phyloP scores from a whole-genome alignment of 1,140 invertebrate genomes.

The Berghia stephanieae region DNA sequence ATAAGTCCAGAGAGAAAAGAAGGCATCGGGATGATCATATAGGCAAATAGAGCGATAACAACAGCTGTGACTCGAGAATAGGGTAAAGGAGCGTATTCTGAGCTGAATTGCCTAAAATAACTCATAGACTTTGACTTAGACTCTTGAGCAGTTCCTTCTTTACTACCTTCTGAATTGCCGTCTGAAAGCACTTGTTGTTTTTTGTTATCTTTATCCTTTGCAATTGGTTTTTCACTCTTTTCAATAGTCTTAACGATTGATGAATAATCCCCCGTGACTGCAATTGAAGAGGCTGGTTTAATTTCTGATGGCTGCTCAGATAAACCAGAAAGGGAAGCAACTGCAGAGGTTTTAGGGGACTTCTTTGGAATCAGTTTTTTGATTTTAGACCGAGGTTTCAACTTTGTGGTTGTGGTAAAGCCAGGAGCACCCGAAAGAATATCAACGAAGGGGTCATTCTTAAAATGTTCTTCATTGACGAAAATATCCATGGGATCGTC shows the following conservation, averaged over 20 bases:
- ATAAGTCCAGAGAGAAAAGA: conserved; percentile 60
- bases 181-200: too few relatives aligned
- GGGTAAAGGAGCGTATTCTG: conserved; percentile 36
- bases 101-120: not conserved
- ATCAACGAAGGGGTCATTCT: conserved; percentile 45
- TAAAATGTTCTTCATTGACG: conserved; percentile 37
- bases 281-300: conserved; percentile 16
- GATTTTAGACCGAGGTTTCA: conserved; percentile 32
- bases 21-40: conserved; percentile 58
- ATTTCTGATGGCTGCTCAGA: conserved; percentile 32
- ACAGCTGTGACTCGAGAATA: conserved; percentile 39
- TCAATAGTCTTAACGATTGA: not conserved
- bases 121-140: not conserved
- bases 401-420: conserved; percentile 8
- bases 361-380: conserved; percentile 36
- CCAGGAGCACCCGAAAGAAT: conserved; percentile 37
- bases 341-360: conserved; percentile 29
- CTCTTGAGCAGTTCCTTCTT: not conserved
- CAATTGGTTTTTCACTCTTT: not conserved
- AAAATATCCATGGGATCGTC: conserved; percentile 34
- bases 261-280: not conserved
- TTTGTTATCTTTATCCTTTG: not conserved
- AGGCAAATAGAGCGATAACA: conserved; percentile 47
- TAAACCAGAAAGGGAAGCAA: conserved; percentile 44
- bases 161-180: too few relatives aligned